A percentile compares a stretch with the other conserved stretches of the same genome.
Conservation (phyloP, 2,888 invertebrate species). For the Scaeva pyrastri region DNA sequence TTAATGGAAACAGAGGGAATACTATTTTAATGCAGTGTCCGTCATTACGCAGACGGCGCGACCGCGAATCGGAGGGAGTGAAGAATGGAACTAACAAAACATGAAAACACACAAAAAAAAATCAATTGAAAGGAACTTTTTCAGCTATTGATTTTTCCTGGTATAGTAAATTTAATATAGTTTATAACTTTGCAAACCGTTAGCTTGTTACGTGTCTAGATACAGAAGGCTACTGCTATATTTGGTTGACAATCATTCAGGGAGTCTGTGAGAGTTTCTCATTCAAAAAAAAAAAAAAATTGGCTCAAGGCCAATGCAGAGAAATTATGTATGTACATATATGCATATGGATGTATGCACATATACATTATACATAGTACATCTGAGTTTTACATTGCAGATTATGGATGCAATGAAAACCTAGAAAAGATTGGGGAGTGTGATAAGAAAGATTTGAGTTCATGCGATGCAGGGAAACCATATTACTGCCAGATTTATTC, state of each 20-base stretch:
- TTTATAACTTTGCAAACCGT: constrained; percentile 11
- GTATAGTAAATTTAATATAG: background rate
- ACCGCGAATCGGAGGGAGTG: background rate
- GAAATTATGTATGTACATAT: background rate
- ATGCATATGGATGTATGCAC: background rate
- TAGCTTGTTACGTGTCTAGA: constrained; percentile 28
- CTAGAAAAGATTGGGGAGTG: background rate
- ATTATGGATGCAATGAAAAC: constrained; percentile 32
- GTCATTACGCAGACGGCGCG: background rate
- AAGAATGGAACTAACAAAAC: background rate
- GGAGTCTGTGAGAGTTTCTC: constrained; percentile 37
- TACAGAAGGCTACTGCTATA: constrained; percentile 25
- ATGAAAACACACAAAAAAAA: constrained; percentile 2
- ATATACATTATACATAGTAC: too few relatives aligned
- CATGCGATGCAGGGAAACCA: constrained; percentile 1
- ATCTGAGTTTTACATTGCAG: constrained; percentile 5
- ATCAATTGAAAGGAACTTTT: constrained; percentile 15
- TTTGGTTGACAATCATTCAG: constrained; percentile 35
- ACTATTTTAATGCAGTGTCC: constrained; percentile 30
- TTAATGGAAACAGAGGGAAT: constrained; percentile 47
- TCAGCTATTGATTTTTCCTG: constrained; percentile 61
- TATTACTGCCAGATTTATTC: constrained; percentile 11
- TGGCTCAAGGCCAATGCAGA: constrained; percentile 72
- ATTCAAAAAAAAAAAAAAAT: constrained; percentile 4
- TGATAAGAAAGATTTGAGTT: background rate